Base-by-base conservation (phyloP, 2,797 vertebrate species). In the Diglossa cyanea region DNA sequence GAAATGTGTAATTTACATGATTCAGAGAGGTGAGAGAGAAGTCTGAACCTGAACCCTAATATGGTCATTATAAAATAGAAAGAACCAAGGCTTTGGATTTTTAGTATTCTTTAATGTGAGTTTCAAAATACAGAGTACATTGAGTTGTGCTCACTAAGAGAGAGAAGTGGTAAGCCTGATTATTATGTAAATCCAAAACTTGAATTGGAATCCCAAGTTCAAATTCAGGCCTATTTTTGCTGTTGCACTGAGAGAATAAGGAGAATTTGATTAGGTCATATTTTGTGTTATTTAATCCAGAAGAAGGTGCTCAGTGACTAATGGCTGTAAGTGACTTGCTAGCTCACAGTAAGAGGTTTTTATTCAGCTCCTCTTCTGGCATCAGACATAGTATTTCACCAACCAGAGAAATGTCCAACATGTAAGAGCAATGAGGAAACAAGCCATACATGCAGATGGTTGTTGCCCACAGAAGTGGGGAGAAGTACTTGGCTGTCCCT, bases 281-380 rank as follows among this genome's bases (percentile, higher is more conserved):
- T 45, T 94, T 67, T 45, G 13, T 68, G 44, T 75, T 83, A 80
- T 83, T 92, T 87, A 83, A 92, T 68, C 37, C 65, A 89, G 75
- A 88, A 83, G 73, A 90, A 90, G 72, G 54, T 91, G 90, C 26
- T 74, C 25, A 14, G 66, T 89, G 86, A 93, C 57, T 91, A 88
- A 73, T 45, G 39, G 40, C 72, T 83, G 2, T 23, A 71, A 94
- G 23, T 39, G 58, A 72, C 39, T 86, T 50, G 24, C 60, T 83
- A 88, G 61, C 65, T 81, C 61, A 51, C 81, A 75, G 72, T 54
- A 67, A 77, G 65, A 95, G n/a, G n/a, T 77, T 50, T 74, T 85
- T 77, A 68, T 68, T 80, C 47, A 68, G 44, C 76, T 94, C 28
- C 47, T 74, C 7, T 80, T 88, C 24, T 90, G 84, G 54, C 70